These are phyloP conservation scores for Myrmecophaga tridactyla DNA, from an alignment of 2,113 vertebrate species.

Conservation along the genomic window DNA sequence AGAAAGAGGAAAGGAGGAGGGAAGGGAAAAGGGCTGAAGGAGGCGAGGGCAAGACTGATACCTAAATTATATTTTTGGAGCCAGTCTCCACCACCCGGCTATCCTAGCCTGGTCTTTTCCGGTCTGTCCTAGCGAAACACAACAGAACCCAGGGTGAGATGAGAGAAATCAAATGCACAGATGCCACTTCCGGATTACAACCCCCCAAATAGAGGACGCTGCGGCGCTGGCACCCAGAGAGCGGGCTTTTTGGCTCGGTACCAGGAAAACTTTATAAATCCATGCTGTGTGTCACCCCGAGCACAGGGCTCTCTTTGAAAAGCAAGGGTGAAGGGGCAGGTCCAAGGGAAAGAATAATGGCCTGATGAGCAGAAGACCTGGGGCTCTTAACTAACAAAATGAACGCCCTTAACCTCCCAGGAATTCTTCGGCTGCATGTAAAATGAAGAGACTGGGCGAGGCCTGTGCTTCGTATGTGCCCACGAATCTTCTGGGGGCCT, in stretches of 20 bases:
- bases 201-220: no score
- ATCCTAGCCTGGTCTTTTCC: no score
- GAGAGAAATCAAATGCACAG: fast-evolving
- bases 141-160: neutral
- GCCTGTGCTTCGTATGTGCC: neutral
- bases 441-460: no score
- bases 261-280: neutral
- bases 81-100: fast-evolving
- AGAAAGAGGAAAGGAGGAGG: neutral
- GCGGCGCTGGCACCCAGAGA: neutral
- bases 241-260: neutral
- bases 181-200: neutral
- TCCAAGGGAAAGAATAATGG: no score
- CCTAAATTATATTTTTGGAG: no score
- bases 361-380: no score
- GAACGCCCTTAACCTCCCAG: no score
- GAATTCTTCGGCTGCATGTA: neutral
- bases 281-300: no score
- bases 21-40: neutral
- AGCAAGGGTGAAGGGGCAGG: neutral
- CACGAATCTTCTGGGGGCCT: neutral
- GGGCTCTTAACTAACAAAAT: neutral
- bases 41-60: neutral
- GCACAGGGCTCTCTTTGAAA: neutral
- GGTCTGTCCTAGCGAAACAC: neutral